Base-by-base conservation (phyloP, 2,113 vertebrate species). In the Ceyx margarethae region DNA sequence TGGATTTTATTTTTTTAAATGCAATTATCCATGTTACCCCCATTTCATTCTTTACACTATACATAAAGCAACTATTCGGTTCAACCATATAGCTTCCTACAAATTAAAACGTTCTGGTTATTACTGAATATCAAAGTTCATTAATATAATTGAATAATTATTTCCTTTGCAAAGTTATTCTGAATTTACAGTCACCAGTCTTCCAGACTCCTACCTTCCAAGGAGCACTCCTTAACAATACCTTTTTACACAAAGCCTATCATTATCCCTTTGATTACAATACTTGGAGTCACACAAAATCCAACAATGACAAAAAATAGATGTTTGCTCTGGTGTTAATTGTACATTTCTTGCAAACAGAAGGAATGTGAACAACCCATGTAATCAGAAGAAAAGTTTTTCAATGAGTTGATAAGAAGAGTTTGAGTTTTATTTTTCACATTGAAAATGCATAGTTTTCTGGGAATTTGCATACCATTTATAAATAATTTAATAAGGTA, bases 261-360 rank as follows among this genome's bases (percentile, higher is more conserved):
- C 51, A 28, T 33, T 43, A 64, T 26, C 56, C 43, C 40, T 84
- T 82, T 53, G 26, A 31, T 61, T 62, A 6, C 1, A 10, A 45
- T 31, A 85, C 51, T 67, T 66, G 33, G 50, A 91, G 15, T 15
- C 45, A 85, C 15, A 80, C n/a, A 81, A 54, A 53, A 35, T 25
- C 29, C 60, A n/a, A 6, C 14, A 42, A 28, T 2, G 14, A 57
- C 72, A 85, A 29, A 35, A 50, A 90, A 6, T 15, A 61, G 29
- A 33, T 9, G 17, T 40, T 1, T 11, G 2, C 9, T 46, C 3
- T 12, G 58, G 28, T 35, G 4, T 12, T 25, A 45, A 0, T 1
- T 43, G 28, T 2, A 16, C 23, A 7, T 37, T 83, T 78, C 80
- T 78, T 67, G 43, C 23, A 46, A 68, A 65, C 23, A 71, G 22